These are phyloP conservation scores for Crocuta crocuta DNA, from an alignment of 2,113 vertebrate genomes.

Conservation along the genomic window DNA sequence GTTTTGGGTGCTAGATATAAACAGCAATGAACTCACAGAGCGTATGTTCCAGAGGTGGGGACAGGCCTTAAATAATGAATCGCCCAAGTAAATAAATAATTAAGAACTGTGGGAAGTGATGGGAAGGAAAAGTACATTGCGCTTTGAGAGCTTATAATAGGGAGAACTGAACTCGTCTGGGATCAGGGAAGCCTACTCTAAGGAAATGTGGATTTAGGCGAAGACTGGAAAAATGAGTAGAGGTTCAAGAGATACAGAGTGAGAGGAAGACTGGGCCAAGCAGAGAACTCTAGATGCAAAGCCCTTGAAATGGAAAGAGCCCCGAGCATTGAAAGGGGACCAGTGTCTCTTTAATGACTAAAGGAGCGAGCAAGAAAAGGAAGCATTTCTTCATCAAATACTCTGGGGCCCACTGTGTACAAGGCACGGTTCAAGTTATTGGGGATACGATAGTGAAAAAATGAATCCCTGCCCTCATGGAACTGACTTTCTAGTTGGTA, in stretches of 20 bases:
- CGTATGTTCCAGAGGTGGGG: background rate
- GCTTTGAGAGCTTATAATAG: background rate
- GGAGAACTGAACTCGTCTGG: background rate
- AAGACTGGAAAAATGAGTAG: background rate
- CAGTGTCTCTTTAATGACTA: background rate
- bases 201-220: background rate
- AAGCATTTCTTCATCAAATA: background rate
- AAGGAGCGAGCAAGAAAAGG: background rate
- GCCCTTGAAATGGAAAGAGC: background rate
- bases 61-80: slow-evolving; percentile 56
- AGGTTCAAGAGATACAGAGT: background rate
- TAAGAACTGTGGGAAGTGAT: background rate
- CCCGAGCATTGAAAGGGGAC: background rate
- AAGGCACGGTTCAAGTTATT: background rate
- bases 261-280: background rate
- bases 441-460: background rate
- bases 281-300: background rate
- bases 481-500: background rate
- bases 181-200: background rate
- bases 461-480: background rate
- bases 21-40: slow-evolving; percentile 30
- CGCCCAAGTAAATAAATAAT: slow-evolving; percentile 39
- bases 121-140: background rate
- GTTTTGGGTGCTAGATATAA: slow-evolving; percentile 19
- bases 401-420: background rate